Evolutionary conservation across 2,797 vertebrate species (phyloP), one percentile per base, ranked within the genome.

Genomic region (Poecilia picta): DNA sequence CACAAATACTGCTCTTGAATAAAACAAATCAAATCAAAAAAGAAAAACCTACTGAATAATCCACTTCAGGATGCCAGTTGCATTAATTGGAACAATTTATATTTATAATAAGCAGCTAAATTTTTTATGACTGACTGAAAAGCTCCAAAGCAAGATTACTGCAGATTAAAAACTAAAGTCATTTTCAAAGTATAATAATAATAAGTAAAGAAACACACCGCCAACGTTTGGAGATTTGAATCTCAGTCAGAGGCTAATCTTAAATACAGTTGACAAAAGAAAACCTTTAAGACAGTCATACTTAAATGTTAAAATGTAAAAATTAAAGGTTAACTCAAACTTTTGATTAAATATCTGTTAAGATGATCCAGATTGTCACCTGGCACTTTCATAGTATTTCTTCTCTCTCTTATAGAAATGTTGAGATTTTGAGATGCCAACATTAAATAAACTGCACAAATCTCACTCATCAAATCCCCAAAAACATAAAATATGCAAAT

Each of bases 131-230:
- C 20, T 23, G 2, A 51, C 49, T 51, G 74, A 76, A 28, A 85
- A 41, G 53, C 72, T 59, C 46, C 59, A 75, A 78, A 41, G 8
- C 18, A 39, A 45, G 75, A 79, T 74, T 31, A 49, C 43, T 49
- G 16, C 20, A 23, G 33, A 41, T 73, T 73, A 64, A 28, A 75
- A 25, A 77, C 84, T 8, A 36, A 78, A 77, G 10, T 79, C 64
- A 76, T 88, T 90, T 80, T 76, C 45, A 77, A n/a, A 73, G 49
- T 81, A n/a, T 33, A 3, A 71, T 45, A 78, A 77, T 83, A 62
- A 81, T 74, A 78, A 36, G 18, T 47, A 47, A 77, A 77, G 13
- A n/a, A 18, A 33, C 36, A 55, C 75, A 47, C 33, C 46, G 57
- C 51, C 13, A 31, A 4, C 7, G 53, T 81, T 82, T 68, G 71